These are phyloP conservation scores for Sciurus vulgaris DNA, from an alignment of 2,797 vertebrate species.

Conservation along the genomic window DNA sequence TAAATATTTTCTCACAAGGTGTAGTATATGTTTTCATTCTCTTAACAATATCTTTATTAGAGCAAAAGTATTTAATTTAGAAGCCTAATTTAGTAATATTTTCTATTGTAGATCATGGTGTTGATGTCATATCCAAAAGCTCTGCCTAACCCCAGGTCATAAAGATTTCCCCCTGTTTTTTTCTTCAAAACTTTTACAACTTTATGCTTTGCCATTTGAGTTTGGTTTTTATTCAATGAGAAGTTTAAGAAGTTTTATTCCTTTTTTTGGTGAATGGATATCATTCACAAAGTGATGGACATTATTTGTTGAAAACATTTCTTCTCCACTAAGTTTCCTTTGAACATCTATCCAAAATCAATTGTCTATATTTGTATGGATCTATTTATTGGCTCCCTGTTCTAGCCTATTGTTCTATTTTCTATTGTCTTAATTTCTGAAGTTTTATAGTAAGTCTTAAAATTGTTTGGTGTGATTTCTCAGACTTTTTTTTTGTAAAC, in stretches of 20 bases:
- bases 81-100: not conserved
- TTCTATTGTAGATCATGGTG: not conserved
- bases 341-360: not conserved
- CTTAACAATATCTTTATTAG: not conserved
- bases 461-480: not conserved
- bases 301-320: not conserved
- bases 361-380: not conserved
- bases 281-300: not conserved
- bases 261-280: not conserved
- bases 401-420: not conserved
- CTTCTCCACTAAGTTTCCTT: not conserved
- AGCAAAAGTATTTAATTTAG: conserved; percentile 2
- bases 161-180: not conserved
- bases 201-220: not conserved
- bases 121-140: not conserved
- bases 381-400: not conserved
- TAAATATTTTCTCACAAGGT: not conserved
- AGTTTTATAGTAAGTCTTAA: not conserved
- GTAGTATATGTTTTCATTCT: not conserved
- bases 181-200: not conserved
- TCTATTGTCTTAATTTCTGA: not conserved
- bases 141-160: not conserved
- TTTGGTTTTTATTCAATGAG: not conserved
- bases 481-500: not conserved
- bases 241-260: not conserved